Evolutionary conservation across 1,140 invertebrate genomes (phyloP), one percentile per base, ranked within the genome.

Genomic region (Trichoplusia ni): DNA sequence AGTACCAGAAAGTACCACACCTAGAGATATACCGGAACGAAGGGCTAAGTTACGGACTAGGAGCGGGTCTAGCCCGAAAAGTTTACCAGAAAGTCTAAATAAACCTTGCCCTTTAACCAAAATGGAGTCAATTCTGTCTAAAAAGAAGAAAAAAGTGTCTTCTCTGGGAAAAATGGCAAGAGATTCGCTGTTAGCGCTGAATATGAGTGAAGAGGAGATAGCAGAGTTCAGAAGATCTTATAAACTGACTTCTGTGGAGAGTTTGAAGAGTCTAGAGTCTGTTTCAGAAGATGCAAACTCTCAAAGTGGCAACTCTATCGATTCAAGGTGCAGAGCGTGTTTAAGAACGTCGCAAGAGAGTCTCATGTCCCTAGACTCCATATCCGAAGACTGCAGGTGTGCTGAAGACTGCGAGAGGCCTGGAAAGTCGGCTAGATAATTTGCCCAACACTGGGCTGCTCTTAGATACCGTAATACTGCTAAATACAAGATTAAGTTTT

Each of bases 151-250:
- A 47, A 89, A 86, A 18, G 84, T 86, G 0, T 87, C 84, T 0
- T 89, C 85, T 8, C 61, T 91, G 1, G 90, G 90, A 0, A 91
- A 89, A 69, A 88, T 91, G 27, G 89, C 90, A 8, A 73, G 82
- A 25, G 90, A 91, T 64, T 90, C 89, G 0, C 56, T 91, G 0
- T 58, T 91, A 13, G 89, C 88, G 0, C 64, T 91, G 11, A 91
- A 91, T 56, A 90, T 90, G 86, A 84, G 76, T 25, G 89, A 91
- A 21, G 89, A 91, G 7, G 90, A 91, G 16, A 88, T 90, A 4
- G 82, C 82, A 0, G 87, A 91, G 16, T 84, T 90, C 18, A 72
- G 86, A 18, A 64, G 81, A 14, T 89, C 84, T 0, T 86, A 89
- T 40, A 86, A 87, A 67, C 64, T 90, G n/a, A 86, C 88, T 0